Conservation (phyloP, 2,888 invertebrate genomes). For the Cybosia mesomella region DNA sequence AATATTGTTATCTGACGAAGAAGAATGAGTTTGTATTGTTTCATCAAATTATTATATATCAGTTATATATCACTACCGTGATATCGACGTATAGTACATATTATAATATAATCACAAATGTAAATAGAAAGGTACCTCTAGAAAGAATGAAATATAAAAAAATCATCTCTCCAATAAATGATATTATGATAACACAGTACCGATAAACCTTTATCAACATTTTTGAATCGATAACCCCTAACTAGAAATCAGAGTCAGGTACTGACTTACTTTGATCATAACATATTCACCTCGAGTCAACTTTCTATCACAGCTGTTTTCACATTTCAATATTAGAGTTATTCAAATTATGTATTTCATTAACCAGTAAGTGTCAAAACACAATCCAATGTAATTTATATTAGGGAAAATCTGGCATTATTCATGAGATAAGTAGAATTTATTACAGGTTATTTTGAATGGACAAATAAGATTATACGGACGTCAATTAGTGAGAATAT, state of each 20-base stretch:
- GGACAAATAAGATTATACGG: constrained; percentile 22
- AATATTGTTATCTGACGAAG: neutral
- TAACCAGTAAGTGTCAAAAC: constrained; percentile 19
- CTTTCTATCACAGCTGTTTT: constrained; percentile 34
- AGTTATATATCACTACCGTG: too few species aligned
- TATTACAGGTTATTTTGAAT: constrained; percentile 22
- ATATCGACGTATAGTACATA: too few species aligned
- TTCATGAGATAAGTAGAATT: constrained; percentile 27
- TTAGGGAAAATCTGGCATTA: constrained; percentile 16
- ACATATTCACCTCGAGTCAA: neutral
- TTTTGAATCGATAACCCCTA: neutral
- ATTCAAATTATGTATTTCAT: constrained; percentile 32
- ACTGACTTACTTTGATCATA: neutral
- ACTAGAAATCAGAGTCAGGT: neutral
- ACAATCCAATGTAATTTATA: constrained; percentile 25
- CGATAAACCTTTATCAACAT: neutral
- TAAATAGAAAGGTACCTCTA: too few species aligned
- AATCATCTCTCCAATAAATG: too few species aligned
- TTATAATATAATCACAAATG: too few species aligned
- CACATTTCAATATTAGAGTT: constrained; percentile 28
- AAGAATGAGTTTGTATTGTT: neutral
- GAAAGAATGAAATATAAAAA: too few species aligned
- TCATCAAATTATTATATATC: neutral
- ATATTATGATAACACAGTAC: neutral
- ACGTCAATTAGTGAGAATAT: constrained; percentile 23